Conservation (phyloP, 92 coral and sea anemone species). For the Phenganax marumi region DNA sequence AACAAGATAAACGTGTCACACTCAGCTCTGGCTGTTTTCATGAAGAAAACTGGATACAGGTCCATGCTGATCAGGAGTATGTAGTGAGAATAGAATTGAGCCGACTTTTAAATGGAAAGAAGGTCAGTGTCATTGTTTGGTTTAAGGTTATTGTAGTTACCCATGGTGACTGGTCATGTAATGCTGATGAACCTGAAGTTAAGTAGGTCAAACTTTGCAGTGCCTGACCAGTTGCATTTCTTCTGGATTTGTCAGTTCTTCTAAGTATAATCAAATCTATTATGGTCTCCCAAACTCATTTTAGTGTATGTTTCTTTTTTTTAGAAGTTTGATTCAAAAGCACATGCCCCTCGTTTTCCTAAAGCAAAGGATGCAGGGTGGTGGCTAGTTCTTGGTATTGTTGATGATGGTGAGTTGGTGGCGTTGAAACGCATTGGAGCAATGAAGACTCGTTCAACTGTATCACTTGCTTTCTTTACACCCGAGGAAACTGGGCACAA, state of each 20-base stretch:
- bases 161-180: neutral
- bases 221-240: neutral
- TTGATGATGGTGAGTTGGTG: constrained; percentile 86
- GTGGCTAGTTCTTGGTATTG: constrained; percentile 92
- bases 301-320: neutral
- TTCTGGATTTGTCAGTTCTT: too few relatives aligned
- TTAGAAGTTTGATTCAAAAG: constrained; percentile 68
- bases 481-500: constrained; percentile 82
- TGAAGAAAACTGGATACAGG: constrained; percentile 78
- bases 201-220: neutral
- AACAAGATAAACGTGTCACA: constrained; percentile 61
- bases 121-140: constrained; percentile 30
- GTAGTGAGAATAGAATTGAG: constrained; percentile 60
- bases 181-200: neutral
- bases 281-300: too few relatives aligned
- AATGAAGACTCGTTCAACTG: constrained; percentile 60
- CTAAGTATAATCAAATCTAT: too few relatives aligned
- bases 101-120: constrained; percentile 46
- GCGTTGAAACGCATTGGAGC: constrained; percentile 89
- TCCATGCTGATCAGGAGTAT: constrained; percentile 98
- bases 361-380: constrained; percentile 90
- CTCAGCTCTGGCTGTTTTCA: constrained; percentile 56
- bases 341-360: constrained; percentile 88
- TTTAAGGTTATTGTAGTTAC: neutral
- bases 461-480: constrained; percentile 86